Evolutionary conservation across 2,797 vertebrate genomes (phyloP).

Genomic region (Neosilurus hyrtlii): DNA sequence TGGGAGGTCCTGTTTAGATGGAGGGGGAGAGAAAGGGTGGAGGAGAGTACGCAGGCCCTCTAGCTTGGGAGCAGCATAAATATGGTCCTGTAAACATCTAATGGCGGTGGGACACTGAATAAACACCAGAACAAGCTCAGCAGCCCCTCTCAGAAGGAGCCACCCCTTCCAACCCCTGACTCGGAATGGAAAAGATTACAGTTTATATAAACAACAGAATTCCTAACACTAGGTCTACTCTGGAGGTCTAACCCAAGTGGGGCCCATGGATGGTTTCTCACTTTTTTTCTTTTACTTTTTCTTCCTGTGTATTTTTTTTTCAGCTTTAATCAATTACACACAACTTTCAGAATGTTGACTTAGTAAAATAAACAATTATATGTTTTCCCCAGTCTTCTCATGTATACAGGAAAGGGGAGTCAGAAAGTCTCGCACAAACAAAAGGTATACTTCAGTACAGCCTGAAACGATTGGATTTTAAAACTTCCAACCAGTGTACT

Average conservation of each 20-base stretch:
- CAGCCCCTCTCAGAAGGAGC: slow-evolving; percentile 57
- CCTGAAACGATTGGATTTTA: slow-evolving; percentile 43
- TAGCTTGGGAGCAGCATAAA: slow-evolving; percentile 79
- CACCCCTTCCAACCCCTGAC: slow-evolving; percentile 70
- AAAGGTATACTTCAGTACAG: slow-evolving; percentile 46
- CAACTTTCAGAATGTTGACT: slow-evolving; percentile 65
- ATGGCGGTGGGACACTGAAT: slow-evolving; percentile 78
- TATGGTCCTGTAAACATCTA: slow-evolving; percentile 83
- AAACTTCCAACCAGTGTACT: slow-evolving; percentile 31
- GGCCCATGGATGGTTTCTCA: slow-evolving; percentile 59
- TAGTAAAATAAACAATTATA: slow-evolving; percentile 64
- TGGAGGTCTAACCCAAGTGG: slow-evolving; percentile 74
- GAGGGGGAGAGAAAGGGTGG: slow-evolving; percentile 56
- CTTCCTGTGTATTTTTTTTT: slow-evolving; percentile 40
- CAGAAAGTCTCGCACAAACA: slow-evolving; percentile 52
- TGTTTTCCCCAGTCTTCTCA: slow-evolving; percentile 48
- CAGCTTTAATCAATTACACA: slow-evolving; percentile 63
- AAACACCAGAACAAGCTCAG: slow-evolving; percentile 76
- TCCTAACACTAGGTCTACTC: slow-evolving; percentile 78
- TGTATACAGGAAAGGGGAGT: slow-evolving; percentile 48
- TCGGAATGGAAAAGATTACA: slow-evolving; percentile 85
- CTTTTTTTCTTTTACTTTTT: slow-evolving; percentile 34
- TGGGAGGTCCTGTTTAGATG: slow-evolving; percentile 84
- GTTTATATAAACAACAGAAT: slow-evolving; percentile 84
- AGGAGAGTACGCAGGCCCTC: slow-evolving; percentile 60